A percentile compares a stretch with the other conserved stretches of the same genome.
Conservation (phyloP, 2,888 invertebrate species). For the Polyommatus iphigenia region DNA sequence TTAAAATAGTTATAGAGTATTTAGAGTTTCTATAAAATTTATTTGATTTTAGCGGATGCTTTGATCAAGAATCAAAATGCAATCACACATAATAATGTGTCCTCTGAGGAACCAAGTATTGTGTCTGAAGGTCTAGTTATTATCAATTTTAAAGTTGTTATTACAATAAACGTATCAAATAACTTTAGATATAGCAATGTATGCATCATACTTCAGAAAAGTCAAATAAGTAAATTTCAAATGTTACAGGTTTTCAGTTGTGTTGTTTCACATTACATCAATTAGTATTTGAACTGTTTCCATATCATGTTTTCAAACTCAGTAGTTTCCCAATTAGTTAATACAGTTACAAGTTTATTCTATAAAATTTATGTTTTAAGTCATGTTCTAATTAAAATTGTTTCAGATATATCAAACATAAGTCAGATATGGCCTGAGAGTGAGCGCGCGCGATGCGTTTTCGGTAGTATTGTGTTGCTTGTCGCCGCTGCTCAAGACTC, state of each 20-base stretch:
- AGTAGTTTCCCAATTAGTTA: too few relatives aligned
- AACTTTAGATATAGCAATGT: too few relatives aligned
- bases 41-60: constrained; percentile 39
- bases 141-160: not conserved
- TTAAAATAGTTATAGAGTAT: not conserved
- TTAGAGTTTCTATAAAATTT: not conserved
- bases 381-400: not conserved
- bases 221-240: too few relatives aligned
- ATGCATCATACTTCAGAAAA: too few relatives aligned
- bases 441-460: constrained; percentile 51
- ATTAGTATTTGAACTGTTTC: too few relatives aligned
- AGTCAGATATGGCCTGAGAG: constrained; percentile 38
- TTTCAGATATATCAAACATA: constrained; percentile 37
- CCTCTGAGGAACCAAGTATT: not conserved
- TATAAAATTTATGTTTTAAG: too few relatives aligned
- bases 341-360: too few relatives aligned
- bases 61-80: not conserved
- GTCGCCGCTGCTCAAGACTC: constrained; percentile 51
- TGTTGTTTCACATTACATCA: too few relatives aligned
- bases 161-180: not conserved
- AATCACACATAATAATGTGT: not conserved
- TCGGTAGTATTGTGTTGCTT: constrained; percentile 51
- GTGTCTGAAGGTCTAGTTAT: not conserved
- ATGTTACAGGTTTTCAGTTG: too few relatives aligned
- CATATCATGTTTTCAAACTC: too few relatives aligned